Base-by-base conservation (phyloP, 1,140 invertebrate species). In the Aphaenogaster ashmeadi region DNA sequence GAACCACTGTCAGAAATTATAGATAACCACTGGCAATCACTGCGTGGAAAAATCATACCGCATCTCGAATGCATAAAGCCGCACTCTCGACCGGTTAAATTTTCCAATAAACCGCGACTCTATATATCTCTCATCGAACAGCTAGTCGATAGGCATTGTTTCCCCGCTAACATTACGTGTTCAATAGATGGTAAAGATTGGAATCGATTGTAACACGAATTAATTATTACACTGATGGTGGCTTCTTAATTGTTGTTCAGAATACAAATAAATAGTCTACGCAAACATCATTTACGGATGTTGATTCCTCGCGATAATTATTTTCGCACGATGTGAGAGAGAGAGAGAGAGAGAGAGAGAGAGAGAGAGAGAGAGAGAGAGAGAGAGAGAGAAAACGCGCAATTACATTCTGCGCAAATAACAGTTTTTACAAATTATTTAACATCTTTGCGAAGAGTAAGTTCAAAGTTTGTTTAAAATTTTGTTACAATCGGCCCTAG, bases 71-170 rank as follows among this genome's bases (percentile, higher is more conserved):
- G 44, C 33, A 8, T 38, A 21, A 74, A 84, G 69, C 69, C 27
- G 27, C 67, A n/a, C 52, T 36, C n/a, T 44, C 18, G 18, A 27
- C 4, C 33, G 33, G 11, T 60, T 47, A 75, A 84, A 84, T 84
- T 84, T 84, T 60, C 69, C 80, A 21, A 84, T 84, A 75, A 50
- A 74, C 54, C 80, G 44, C 69, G 9, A 44, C 33, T 74, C 54
- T 47, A 60, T 47, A 74, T 60, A 36, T 74, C 33, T 75, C 41
- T 13, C 50, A 33, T 72, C 21, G 41, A 47, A 69, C 62, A 56
- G 33, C 18, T 72, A 47, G 13, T 84, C 69, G 41, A 74, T 50
- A 84, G 44, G n/a, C 27, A 50, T 75, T 75, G 54, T 84, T 50
- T 18, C 4, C 54, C 15, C 38, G n/a, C n/a, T 47, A 44, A 84